Evolutionary conservation across 2,888 invertebrate genomes (phyloP).

Genomic region (Synanthedon andrenaeformis): DNA sequence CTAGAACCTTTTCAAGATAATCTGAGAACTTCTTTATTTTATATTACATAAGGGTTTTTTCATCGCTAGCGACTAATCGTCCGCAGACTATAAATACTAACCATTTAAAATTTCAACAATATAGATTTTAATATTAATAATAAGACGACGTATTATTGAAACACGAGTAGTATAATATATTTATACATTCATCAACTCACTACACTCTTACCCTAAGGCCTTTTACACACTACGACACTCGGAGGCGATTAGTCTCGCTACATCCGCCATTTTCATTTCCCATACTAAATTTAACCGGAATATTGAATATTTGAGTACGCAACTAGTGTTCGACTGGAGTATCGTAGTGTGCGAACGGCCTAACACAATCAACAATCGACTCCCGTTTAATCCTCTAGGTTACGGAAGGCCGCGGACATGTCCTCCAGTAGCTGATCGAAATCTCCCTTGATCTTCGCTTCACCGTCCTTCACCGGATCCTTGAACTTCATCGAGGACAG

Average conservation of each 20-base stretch:
- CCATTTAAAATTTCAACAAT: neutral
- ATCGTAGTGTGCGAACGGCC: neutral
- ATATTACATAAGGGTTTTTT: neutral
- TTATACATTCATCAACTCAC: neutral
- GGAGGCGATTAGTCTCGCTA: no score
- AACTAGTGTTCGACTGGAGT: neutral
- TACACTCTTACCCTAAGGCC: neutral
- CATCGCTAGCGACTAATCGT: neutral
- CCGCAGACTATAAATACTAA: neutral
- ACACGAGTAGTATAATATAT: neutral
- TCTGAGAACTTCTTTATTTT: neutral
- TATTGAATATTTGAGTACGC: no score
- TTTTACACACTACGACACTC: no score
- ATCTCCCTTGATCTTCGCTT: conserved; percentile 95
- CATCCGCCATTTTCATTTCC: no score
- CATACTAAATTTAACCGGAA: no score
- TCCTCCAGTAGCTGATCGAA: conserved; percentile 97
- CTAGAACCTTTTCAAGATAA: neutral
- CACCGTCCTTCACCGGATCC: conserved; percentile 99
- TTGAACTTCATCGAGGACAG: conserved; percentile 99
- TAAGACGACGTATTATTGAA: neutral
- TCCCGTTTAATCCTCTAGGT: conserved; percentile 90
- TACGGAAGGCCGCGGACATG: conserved; percentile 97
- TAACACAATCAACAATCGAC: neutral
- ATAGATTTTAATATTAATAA: neutral